Evolutionary conservation across 1,140 invertebrate species (phyloP), one percentile per base, ranked within the genome.

Genomic region (Anagrus nilaparvatae): DNA sequence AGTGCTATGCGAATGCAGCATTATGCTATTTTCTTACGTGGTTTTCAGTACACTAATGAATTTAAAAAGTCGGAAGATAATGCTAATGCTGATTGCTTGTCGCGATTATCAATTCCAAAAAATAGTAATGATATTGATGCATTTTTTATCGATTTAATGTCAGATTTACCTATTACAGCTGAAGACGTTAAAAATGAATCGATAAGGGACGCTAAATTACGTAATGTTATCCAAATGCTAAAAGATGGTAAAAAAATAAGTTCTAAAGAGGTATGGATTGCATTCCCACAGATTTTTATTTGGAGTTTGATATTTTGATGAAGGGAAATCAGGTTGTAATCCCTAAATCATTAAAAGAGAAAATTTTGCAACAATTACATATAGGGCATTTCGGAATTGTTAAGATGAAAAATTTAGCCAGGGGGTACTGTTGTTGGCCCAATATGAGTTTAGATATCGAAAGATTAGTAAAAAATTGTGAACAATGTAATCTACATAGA

Each of bases 351-450:
- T 42, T 68, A 27, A 58, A 53, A 32, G 14, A 47, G 9, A 23
- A 50, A 36, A 49, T 72, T 8, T 41, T 72, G 5, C 36, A 63
- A 21, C 51, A 61, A 38, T 43, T 74, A 12, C 72, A 75, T 54
- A 34, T 43, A 9, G 59, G 54, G 20, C 72, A 74, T 49, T 50
- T 60, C 14, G 73, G 73, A 6, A 66, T 73, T 2, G 52, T 59
- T 12, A 61, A 61, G 46, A 76, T 71, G 56, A 77, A 77, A 51
- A 46, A 58, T 13, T 36, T 72, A 8, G 72, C 71, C 5, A 43
- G 70, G 28, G 53, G 52, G 27, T 65, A 70, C 46, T 55, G 72
- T 7, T 76, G 63, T 49, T 77, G 71, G 69, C 64, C 59, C 14
- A 51, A 53, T 4, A 60, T 76, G 1, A 64, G 73, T 32, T 47